Evolutionary conservation across 1,140 invertebrate genomes (phyloP).

Genomic region (Oppia nitens): DNA sequence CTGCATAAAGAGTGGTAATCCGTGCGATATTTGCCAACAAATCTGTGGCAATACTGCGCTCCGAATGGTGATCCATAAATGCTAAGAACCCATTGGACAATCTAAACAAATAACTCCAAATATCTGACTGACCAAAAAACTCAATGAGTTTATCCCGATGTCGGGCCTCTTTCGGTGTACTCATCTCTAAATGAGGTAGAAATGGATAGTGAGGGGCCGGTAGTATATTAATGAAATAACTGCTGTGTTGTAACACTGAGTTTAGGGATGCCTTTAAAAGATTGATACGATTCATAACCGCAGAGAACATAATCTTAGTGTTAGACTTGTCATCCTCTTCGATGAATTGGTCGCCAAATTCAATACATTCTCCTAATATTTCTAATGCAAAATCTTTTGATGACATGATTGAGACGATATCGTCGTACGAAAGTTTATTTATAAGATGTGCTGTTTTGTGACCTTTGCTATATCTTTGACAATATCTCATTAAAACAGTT

Average conservation of each 20-base stretch:
- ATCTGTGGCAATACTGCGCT: conserved; percentile 30
- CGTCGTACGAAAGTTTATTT: conserved; percentile 5
- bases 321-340: neutral
- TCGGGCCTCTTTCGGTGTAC: conserved; percentile 27
- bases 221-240: conserved; percentile 21
- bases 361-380: conserved; percentile 4
- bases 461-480: neutral
- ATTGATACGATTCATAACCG: conserved; percentile 1
- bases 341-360: neutral
- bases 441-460: neutral
- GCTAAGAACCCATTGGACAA: neutral
- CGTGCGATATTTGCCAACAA: conserved; percentile 37
- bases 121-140: conserved; percentile 35
- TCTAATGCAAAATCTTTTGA: conserved; percentile 2
- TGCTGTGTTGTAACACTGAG: neutral
- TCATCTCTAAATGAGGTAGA: conserved; percentile 2
- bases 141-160: conserved; percentile 37
- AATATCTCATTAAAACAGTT: neutral
- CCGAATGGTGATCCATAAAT: conserved; percentile 27
- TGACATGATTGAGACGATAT: conserved; percentile 1
- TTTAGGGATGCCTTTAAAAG: neutral
- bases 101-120: conserved; percentile 27
- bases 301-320: neutral
- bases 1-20: conserved; percentile 42
- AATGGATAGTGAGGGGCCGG: conserved; percentile 38